Evolutionary conservation across 2,888 invertebrate genomes (phyloP).

Genomic region (Syritta pipiens): DNA sequence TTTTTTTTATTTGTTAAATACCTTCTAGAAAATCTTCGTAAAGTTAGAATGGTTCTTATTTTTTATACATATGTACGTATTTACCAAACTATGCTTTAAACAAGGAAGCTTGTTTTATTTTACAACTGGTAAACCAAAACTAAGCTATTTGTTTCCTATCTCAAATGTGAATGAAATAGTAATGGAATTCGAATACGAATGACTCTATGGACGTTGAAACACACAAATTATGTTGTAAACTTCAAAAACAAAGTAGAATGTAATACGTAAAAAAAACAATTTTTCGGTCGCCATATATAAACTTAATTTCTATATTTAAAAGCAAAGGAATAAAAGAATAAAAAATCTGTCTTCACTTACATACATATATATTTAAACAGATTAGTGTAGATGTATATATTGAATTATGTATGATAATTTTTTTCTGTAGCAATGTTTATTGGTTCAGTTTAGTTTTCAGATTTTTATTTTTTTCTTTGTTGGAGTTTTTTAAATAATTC

Average conservation of each 20-base stretch:
- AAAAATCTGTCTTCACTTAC: slow-evolving; percentile 39
- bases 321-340: slow-evolving; percentile 1
- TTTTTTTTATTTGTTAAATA: slow-evolving; percentile 17
- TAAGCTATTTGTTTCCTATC: slow-evolving; percentile 50
- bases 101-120: too few species aligned
- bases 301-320: slow-evolving; percentile 23
- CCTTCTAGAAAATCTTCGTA: slow-evolving; percentile 28
- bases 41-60: slow-evolving; percentile 39
- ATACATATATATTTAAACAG: background rate
- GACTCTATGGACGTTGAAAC: slow-evolving; percentile 11
- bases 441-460: too few species aligned
- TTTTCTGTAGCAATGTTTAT: slow-evolving; percentile 48
- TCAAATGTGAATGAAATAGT: slow-evolving; percentile 36
- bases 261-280: background rate
- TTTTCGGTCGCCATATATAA: slow-evolving; percentile 51
- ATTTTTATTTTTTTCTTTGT: too few species aligned
- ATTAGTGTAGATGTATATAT: slow-evolving; percentile 34
- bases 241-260: slow-evolving; percentile 9
- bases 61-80: slow-evolving; percentile 37
- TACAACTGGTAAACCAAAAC: too few species aligned
- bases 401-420: slow-evolving; percentile 44
- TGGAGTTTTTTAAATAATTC: too few species aligned
- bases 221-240: slow-evolving; percentile 30
- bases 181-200: background rate
- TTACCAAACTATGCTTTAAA: too few species aligned